Evolutionary conservation across 2,113 vertebrate genomes (phyloP).

Genomic region (Calyptomena viridis): DNA sequence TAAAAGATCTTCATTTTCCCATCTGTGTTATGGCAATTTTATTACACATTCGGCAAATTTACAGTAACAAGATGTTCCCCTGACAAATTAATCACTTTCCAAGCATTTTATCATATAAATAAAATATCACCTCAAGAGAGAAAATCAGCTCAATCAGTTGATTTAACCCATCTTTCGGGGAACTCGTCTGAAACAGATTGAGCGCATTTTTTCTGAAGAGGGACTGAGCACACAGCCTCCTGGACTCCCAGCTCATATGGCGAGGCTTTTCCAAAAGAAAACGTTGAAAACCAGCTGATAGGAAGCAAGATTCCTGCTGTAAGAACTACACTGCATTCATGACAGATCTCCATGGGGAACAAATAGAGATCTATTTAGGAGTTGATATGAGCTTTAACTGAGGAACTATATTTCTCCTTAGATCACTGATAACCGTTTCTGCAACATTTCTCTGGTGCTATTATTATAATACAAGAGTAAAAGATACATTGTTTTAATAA

Average conservation of each 20-base stretch:
- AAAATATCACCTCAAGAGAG: slow-evolving; percentile 78
- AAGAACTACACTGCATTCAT: not conserved
- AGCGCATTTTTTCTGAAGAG: slow-evolving; percentile 55
- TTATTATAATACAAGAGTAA: not conserved
- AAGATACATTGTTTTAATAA: not conserved
- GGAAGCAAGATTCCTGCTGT: not conserved
- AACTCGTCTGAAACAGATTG: slow-evolving; percentile 70
- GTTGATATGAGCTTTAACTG: not conserved
- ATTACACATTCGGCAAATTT: slow-evolving; percentile 88
- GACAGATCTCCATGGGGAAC: not conserved
- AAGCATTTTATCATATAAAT: slow-evolving; percentile 82
- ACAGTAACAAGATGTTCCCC: slow-evolving; percentile 81
- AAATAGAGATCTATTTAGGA: not conserved
- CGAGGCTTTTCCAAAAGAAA: not conserved
- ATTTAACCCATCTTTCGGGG: slow-evolving; percentile 73
- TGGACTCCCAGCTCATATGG: slow-evolving; percentile 19
- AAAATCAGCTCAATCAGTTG: slow-evolving; percentile 73
- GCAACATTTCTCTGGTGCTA: not conserved
- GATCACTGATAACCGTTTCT: not conserved
- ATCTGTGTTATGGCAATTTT: slow-evolving; percentile 88
- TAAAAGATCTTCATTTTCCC: slow-evolving; percentile 79
- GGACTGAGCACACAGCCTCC: not conserved
- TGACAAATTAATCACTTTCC: slow-evolving; percentile 82
- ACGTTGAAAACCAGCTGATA: not conserved
- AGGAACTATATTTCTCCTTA: not conserved